A percentile compares a stretch with the other conserved stretches of the same genome.
These are phyloP conservation scores for Cyphomyrmex costatus DNA, from an alignment of 1,140 invertebrate species.

Conservation along the genomic window DNA sequence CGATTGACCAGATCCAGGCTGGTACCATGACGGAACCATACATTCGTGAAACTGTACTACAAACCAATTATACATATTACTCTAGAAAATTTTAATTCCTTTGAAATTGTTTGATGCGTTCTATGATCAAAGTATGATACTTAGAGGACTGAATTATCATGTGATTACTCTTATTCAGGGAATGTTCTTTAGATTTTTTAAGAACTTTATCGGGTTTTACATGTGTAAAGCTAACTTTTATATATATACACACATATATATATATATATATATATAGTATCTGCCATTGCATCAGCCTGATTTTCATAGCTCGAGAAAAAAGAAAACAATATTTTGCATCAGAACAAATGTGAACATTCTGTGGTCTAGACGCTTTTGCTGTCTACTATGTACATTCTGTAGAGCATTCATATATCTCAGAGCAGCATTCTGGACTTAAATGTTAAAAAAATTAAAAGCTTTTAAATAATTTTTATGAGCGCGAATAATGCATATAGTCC, in stretches of 20 bases:
- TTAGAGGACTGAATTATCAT: conserved; percentile 47
- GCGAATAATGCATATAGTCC: conserved; percentile 64
- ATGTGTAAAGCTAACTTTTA: conserved; percentile 72
- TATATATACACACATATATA: too few relatives aligned
- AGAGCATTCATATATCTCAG: conserved; percentile 77
- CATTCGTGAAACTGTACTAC: conserved; percentile 51
- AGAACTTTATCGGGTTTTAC: conserved; percentile 72
- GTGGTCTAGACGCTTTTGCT: conserved; percentile 80
- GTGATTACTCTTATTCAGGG: conserved; percentile 70
- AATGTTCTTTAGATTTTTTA: conserved; percentile 73
- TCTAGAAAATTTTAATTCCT: conserved; percentile 56
- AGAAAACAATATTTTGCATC: conserved; percentile 67
- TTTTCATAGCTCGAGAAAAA: conserved; percentile 67
- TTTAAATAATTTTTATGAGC: conserved; percentile 75
- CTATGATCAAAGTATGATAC: conserved; percentile 44
- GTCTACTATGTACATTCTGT: conserved; percentile 78
- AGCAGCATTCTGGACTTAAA: conserved; percentile 69
- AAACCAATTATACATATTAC: conserved; percentile 44
- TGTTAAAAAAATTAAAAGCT: conserved; percentile 69
- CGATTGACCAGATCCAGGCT: conserved; percentile 72
- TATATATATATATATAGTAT: conserved; percentile 72
- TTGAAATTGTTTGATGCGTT: conserved; percentile 66
- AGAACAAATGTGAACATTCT: conserved; percentile 72
- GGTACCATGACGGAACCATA: conserved; percentile 75
- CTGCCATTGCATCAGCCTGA: conserved; percentile 78